These are phyloP conservation scores for Seira ritae DNA, from an alignment of 2,888 invertebrate species.

Conservation along the genomic window DNA sequence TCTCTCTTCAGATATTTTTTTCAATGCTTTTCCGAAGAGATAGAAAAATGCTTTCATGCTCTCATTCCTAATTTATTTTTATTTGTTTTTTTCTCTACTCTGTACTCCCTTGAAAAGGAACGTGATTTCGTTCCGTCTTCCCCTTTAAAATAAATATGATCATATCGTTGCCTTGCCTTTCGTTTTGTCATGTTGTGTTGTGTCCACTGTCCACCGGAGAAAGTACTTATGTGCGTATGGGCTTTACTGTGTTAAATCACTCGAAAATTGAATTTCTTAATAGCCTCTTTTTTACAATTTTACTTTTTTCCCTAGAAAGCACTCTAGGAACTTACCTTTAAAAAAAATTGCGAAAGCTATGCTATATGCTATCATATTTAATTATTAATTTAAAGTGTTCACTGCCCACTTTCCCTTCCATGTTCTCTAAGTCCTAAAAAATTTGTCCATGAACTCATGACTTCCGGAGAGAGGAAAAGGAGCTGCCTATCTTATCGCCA, in stretches of 20 bases:
- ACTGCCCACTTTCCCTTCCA: no score
- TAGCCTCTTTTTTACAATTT: not conserved
- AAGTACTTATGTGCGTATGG: not conserved
- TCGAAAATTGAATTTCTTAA: not conserved
- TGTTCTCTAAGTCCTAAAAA: no score
- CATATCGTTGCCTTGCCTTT: constrained; percentile 22
- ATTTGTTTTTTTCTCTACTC: constrained; percentile 67
- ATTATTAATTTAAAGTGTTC: no score
- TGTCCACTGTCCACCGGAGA: not conserved
- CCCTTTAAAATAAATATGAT: constrained; percentile 37
- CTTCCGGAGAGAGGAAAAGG: no score
- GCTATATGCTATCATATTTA: no score
- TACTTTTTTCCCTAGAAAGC: not conserved
- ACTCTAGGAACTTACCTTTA: no score
- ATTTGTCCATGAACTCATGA: no score
- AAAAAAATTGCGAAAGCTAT: no score
- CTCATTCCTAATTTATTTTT: constrained; percentile 70
- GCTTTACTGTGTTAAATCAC: not conserved
- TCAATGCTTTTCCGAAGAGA: constrained; percentile 69
- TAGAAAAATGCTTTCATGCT: constrained; percentile 62
- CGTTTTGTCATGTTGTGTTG: not conserved
- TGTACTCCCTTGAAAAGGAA: constrained; percentile 25
- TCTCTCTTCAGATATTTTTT: constrained; percentile 42
- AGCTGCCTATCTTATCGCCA: no score
- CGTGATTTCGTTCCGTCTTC: constrained; percentile 21